These are phyloP conservation scores for Sphenopsis melanotis DNA, from an alignment of 2,797 vertebrate genomes.

Conservation along the genomic window DNA sequence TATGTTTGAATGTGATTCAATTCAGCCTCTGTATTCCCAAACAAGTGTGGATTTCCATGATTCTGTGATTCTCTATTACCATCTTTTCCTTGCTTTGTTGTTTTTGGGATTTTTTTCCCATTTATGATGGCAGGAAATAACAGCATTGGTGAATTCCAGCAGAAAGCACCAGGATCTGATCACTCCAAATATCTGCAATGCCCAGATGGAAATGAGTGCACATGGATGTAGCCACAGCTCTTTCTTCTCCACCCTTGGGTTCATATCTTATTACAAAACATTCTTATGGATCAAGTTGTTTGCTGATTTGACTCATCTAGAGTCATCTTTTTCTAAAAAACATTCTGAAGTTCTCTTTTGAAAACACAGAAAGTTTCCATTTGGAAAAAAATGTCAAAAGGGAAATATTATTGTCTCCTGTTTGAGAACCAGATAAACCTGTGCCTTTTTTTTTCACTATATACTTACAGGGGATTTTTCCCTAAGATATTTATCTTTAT, in stretches of 20 bases:
- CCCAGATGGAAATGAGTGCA: background rate
- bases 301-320: background rate
- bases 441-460: background rate
- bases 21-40: background rate
- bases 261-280: background rate
- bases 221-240: background rate
- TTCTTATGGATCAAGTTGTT: background rate
- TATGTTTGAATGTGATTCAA: background rate
- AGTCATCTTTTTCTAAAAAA: background rate
- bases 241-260: background rate
- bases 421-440: background rate
- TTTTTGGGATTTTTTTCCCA: background rate
- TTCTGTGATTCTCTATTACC: background rate
- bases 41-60: background rate
- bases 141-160: background rate
- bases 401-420: background rate
- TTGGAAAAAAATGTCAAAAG: background rate
- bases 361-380: background rate
- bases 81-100: background rate
- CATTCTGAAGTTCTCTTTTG: background rate
- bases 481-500: background rate
- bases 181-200: background rate
- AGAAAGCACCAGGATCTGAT: background rate
- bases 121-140: background rate
- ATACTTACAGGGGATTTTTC: fast-evolving